Base-by-base conservation (phyloP, 2,888 invertebrate genomes). In the Eupithecia abbreviata region DNA sequence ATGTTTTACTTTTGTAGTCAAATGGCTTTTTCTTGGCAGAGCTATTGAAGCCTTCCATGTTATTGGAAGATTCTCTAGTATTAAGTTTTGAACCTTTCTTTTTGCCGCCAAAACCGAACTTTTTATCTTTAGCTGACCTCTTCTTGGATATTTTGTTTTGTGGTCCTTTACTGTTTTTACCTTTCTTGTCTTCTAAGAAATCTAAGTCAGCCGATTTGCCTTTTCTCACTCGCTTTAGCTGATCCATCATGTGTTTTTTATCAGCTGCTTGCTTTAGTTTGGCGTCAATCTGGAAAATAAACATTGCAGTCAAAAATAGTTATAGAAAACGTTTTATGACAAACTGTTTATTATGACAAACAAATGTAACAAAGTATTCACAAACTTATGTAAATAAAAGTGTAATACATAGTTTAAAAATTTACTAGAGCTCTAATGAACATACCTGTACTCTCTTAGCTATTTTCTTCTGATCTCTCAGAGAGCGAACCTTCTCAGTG, bases 81-180 rank as follows among this genome's bases (percentile, higher is more conserved):
- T 99, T 99, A 69, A 96, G 93, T 90, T 99, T 99, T 0, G 96
- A 95, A 0, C 98, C 97, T 86, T 97, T 97, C 94, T 99, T 99
- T 89, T 98, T 98, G 0, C 99, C 99, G 51, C 99, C 99, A 92
- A 98, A 99, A 0, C 99, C 99, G 92, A 97, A 99, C 90, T 98
- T 98, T 76, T 97, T 96, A 88, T 98, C 97, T 88, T 98, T 98
- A 85, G 95, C 94, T 80, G 96, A 96, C 81, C 97, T 95, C 89
- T 91, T 93, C 78, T 92, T 94, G 15, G 90, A 82, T 65, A 92
- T 85, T 84, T 93, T 95, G 6, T 91, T 93, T 58, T 93, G 90
- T 10, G 92, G 90, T 66, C 88, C 83, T 73, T 90, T 90, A 43
- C 82, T 87, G 43, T 82, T 87, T 77, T 90, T 90, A 2, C 90